Conservation (phyloP, 2,888 invertebrate species). For the Eupithecia centaureata region DNA sequence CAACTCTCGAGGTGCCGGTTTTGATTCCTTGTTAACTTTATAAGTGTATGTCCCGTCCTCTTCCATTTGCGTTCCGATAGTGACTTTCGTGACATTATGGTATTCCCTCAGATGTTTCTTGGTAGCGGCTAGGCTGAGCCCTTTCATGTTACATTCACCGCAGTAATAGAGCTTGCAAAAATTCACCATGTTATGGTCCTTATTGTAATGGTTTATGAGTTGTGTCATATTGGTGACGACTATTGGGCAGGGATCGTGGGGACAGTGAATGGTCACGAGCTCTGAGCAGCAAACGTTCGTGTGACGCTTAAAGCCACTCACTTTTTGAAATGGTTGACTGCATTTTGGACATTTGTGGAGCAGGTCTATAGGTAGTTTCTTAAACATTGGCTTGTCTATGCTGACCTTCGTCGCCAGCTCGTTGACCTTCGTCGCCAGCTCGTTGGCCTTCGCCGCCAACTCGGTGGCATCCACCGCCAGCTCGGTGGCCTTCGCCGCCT, state of each 20-base stretch:
- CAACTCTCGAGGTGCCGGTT: slow-evolving; percentile 3
- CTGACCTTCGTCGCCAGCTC: slow-evolving; percentile 9
- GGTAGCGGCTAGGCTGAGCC: slow-evolving; percentile 30
- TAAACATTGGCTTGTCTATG: slow-evolving; percentile 7
- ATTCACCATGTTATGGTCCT: slow-evolving; percentile 38
- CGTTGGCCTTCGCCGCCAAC: background rate
- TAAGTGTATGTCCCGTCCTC: slow-evolving; percentile 14
- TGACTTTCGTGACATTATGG: slow-evolving; percentile 45
- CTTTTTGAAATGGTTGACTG: slow-evolving; percentile 35
- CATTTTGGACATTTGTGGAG: slow-evolving; percentile 64
- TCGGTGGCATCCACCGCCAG: background rate
- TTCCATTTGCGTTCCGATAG: slow-evolving; percentile 18
- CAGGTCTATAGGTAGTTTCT: slow-evolving; percentile 22
- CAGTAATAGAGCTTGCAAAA: slow-evolving; percentile 47
- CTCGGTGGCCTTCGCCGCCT: background rate
- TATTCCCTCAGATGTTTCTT: slow-evolving; percentile 52
- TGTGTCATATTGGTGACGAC: slow-evolving; percentile 31
- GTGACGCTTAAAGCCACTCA: slow-evolving; percentile 58
- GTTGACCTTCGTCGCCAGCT: background rate
- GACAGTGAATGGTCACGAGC: slow-evolving; percentile 41
- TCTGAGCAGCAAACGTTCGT: slow-evolving; percentile 42
- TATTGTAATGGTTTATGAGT: slow-evolving; percentile 56
- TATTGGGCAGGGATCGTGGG: slow-evolving; percentile 34
- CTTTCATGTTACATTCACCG: slow-evolving; percentile 47
- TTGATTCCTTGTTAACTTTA: slow-evolving; percentile 14